Conservation (phyloP, 2,888 invertebrate species). For the Cephus spinipes region DNA sequence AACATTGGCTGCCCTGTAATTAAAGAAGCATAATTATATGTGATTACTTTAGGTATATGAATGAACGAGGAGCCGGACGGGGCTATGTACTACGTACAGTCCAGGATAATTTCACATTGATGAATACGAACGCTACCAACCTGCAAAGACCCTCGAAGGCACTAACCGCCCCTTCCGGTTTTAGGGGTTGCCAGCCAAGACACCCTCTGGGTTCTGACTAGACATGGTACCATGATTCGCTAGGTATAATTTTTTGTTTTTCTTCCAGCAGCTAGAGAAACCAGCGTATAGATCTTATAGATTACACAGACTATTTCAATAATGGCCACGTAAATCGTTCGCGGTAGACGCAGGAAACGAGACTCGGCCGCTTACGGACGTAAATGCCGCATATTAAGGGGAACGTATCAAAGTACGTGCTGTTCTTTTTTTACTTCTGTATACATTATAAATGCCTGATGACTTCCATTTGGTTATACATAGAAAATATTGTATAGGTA, state of each 20-base stretch:
- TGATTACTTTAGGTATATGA: conserved; percentile 17
- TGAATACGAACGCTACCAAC: background rate
- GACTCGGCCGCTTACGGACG: background rate
- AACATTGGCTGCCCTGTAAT: conserved; percentile 18
- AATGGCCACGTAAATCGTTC: background rate
- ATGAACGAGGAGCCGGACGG: conserved; percentile 10
- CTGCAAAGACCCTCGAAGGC: background rate
- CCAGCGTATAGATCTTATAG: background rate
- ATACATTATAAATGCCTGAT: background rate
- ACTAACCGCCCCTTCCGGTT: background rate
- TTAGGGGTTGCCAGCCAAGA: background rate
- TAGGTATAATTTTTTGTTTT: background rate
- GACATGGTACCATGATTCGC: background rate
- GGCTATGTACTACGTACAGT: background rate
- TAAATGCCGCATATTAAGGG: background rate
- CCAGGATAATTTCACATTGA: conserved; percentile 12
- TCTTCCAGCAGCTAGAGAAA: background rate
- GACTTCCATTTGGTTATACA: background rate
- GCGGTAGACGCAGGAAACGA: background rate
- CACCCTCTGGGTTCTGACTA: background rate
- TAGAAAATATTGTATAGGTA: background rate
- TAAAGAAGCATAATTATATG: conserved; percentile 18
- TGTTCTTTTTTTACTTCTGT: background rate
- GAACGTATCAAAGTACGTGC: background rate
- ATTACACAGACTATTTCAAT: background rate